Base-by-base conservation (phyloP, 2,888 invertebrate genomes). In the Argynnis bischoffii region DNA sequence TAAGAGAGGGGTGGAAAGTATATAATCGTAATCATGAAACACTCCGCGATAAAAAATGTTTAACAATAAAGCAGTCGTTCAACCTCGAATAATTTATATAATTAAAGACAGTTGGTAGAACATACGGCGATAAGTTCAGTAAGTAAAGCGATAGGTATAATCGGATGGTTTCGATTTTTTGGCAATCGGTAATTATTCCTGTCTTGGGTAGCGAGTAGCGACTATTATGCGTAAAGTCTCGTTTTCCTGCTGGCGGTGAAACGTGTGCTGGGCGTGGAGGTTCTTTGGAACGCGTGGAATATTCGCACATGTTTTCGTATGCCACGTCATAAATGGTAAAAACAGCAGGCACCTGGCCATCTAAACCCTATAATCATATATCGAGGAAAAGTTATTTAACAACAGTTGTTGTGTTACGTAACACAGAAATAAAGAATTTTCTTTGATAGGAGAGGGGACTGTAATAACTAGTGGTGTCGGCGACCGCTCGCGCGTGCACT, bases 401-500 rank as follows among this genome's bases (percentile, higher is more conserved):
- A 63, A 55, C 64, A 67, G 64, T 64, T 55, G 66, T 56, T 48
- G 14, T 56, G 41, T 70, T 69, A 67, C 63, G 64, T 63, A 72
- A 73, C 55, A 66, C 16, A 64, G 48, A 55, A 54, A 63, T 56
- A 65, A 57, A 67, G 68, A 63, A 71, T 68, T 69, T 66, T 73
- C 69, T 72, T 64, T 59, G 31, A 48, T 53, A 56, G 74, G 74
- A 71, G 75, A 74, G 74, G 75, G 76, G 78, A 77, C 79, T 81
- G 81, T 81, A 83, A 80, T 77, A 78, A 76, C 76, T 80, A 80
- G 76, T 78, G 81, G 84, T 81, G 92, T 92, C 91, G 90, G 86
- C 92, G 91, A 90, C 92, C 92, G 89, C 83, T 75, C 78, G 81
- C 80, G 81, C 87, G 90, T 86, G 89, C 90, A 89, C 85, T 92